Conservation (phyloP, 2,113 vertebrate species). For the Candoia aspera region DNA sequence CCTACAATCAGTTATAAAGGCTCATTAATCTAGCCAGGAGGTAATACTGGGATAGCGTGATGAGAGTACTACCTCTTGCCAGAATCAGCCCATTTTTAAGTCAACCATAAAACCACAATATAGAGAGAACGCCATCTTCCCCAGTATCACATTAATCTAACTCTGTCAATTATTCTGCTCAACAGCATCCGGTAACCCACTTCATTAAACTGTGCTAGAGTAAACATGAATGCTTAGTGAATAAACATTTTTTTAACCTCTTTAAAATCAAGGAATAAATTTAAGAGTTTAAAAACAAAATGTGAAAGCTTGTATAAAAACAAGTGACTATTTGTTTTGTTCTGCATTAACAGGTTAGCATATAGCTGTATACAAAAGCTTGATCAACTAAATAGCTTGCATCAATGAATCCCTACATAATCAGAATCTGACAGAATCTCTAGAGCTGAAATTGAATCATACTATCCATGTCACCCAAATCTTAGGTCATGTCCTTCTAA, state of each 20-base stretch:
- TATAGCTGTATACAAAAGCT: neutral
- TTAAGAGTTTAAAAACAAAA: neutral
- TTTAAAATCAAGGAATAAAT: neutral
- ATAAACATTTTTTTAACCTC: neutral
- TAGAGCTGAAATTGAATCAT: neutral
- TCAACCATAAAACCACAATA: neutral
- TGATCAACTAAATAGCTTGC: neutral
- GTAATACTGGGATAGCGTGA: neutral
- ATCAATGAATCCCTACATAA: neutral
- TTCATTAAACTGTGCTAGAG: neutral
- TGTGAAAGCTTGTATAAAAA: neutral
- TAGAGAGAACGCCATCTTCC: neutral
- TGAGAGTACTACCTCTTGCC: neutral
- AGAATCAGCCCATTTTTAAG: neutral
- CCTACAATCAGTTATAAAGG: neutral
- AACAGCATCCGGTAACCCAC: neutral
- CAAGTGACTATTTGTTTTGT: neutral
- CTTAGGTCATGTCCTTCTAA: too few relatives aligned
- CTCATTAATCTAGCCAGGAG: neutral
- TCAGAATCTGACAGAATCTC: neutral
- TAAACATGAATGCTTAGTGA: neutral
- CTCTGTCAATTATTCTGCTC: neutral
- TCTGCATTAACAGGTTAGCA: neutral
- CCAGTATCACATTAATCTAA: neutral
- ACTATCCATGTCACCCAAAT: neutral